Conservation (phyloP, 2,888 invertebrate genomes). For the Synanthedon vespiformis region DNA sequence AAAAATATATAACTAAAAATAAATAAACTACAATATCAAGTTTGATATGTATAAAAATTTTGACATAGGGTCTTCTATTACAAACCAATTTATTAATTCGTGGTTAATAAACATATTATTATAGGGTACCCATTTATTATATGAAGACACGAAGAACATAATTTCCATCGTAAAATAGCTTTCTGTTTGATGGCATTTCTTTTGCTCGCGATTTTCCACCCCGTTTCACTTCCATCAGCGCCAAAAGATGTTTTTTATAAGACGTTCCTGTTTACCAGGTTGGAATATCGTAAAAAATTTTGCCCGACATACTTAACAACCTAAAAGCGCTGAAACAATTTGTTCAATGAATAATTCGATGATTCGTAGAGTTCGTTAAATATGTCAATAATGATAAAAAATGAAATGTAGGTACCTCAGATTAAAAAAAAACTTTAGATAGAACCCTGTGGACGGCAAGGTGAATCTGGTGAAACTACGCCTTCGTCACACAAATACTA, state of each 20-base stretch:
- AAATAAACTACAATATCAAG: too few relatives aligned
- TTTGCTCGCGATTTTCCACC: conserved; percentile 27
- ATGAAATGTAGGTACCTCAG: too few relatives aligned
- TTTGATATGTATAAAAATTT: too few relatives aligned
- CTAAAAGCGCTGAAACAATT: conserved; percentile 3
- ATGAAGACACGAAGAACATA: conserved; percentile 15
- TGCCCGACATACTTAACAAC: conserved; percentile 21
- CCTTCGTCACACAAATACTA: too few relatives aligned
- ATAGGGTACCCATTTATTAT: conserved; percentile 4
- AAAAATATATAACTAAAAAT: too few relatives aligned
- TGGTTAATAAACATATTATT: too few relatives aligned
- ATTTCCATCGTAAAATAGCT: conserved; percentile 20
- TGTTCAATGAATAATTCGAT: background rate
- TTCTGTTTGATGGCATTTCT: conserved; percentile 17
- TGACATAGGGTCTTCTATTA: too few relatives aligned
- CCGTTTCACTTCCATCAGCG: conserved; percentile 26
- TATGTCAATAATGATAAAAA: background rate
- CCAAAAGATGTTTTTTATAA: conserved; percentile 9
- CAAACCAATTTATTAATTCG: too few relatives aligned
- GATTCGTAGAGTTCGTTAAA: background rate
- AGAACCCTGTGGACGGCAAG: too few relatives aligned
- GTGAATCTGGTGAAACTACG: too few relatives aligned
- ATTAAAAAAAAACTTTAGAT: too few relatives aligned
- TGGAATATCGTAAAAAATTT: conserved; percentile 20
- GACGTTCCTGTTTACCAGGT: conserved; percentile 21